These are phyloP conservation scores for Zaprionus ornatus DNA, from an alignment of 1,140 invertebrate species.

Conservation along the genomic window DNA sequence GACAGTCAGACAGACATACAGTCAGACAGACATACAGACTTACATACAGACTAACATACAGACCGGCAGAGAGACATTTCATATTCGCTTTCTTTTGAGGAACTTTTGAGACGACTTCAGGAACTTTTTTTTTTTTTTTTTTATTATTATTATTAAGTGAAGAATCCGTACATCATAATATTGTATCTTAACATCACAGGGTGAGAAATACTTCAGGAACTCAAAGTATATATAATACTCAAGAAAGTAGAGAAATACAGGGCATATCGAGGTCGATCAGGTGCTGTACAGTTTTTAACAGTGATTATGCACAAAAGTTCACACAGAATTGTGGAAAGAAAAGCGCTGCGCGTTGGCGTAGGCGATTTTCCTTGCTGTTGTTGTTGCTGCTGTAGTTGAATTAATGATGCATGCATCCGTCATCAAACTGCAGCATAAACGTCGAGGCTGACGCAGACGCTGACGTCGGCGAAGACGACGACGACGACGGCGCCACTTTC, in stretches of 20 bases:
- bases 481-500: slow-evolving; percentile 58
- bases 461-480: slow-evolving; percentile 9
- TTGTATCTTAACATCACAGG: no score
- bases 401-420: slow-evolving; percentile 82
- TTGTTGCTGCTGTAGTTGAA: slow-evolving; percentile 65
- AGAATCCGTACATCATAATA: no score
- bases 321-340: slow-evolving; percentile 25
- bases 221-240: neutral
- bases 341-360: slow-evolving; percentile 41
- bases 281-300: slow-evolving; percentile 1
- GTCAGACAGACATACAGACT: no score
- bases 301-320: slow-evolving; percentile 63
- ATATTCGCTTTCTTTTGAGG: no score
- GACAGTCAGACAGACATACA: no score
- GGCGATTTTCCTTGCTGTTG: slow-evolving; percentile 25
- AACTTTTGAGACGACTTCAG: no score
- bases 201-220: no score
- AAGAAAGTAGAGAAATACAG: neutral
- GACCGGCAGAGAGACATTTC: no score
- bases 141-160: no score
- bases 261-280: neutral
- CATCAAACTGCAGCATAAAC: slow-evolving; percentile 64
- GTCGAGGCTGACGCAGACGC: slow-evolving; percentile 32
- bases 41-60: no score
- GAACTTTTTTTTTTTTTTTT: no score